phyloP scores from a whole-genome alignment of 2,797 vertebrate species.

The Vespertilio murinus region DNA sequence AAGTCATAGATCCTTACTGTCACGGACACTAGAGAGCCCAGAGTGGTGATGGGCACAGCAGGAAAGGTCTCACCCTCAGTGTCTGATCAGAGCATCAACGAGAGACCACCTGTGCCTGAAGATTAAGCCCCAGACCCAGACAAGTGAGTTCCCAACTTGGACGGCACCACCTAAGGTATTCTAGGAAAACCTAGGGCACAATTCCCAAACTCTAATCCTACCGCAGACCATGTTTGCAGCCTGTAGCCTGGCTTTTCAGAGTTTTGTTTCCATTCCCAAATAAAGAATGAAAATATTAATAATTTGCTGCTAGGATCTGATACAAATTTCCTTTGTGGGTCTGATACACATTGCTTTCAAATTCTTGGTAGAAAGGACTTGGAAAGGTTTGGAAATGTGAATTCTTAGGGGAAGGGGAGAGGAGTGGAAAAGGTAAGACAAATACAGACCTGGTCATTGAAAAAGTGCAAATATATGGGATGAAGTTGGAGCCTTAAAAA shows the following conservation, averaged over 20 bases:
- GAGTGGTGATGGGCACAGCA: no score
- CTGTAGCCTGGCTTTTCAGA: constrained; percentile 13
- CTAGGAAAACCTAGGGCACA: neutral
- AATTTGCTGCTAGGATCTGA: neutral
- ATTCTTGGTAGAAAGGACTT: neutral
- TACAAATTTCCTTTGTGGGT: neutral
- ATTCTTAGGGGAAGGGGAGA: neutral
- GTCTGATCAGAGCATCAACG: neutral
- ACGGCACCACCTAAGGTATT: neutral
- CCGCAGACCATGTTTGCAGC: neutral
- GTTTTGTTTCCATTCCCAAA: constrained; percentile 56
- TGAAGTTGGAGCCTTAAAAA: neutral
- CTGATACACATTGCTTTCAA: neutral
- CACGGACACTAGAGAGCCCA: neutral
- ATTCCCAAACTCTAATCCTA: neutral
- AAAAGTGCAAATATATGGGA: neutral
- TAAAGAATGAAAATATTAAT: constrained; percentile 57
- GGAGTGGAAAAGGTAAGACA: neutral
- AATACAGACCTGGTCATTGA: neutral
- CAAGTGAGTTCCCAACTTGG: neutral
- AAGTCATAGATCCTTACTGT: neutral
- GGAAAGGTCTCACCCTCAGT: no score
- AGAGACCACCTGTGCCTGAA: neutral
- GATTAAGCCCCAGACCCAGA: neutral
- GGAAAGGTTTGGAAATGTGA: neutral